Evolutionary conservation across 2,113 vertebrate genomes (phyloP).

Genomic region (Collichthys lucidus): DNA sequence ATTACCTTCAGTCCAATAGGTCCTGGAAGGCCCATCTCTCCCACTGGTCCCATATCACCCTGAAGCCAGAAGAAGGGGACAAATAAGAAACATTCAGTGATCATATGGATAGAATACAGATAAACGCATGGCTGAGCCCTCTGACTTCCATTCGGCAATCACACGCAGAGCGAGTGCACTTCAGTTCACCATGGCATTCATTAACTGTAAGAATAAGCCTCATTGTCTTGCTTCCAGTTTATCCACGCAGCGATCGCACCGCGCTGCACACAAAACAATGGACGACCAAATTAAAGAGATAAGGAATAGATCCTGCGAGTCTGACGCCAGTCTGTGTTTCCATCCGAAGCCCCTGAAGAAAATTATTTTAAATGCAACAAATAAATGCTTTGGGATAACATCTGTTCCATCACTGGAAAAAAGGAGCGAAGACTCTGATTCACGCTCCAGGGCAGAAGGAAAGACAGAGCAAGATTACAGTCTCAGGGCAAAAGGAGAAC

Average conservation of each 20-base stretch:
- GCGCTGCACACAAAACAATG: conserved; percentile 16
- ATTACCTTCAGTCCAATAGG: conserved; percentile 95
- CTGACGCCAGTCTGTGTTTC: conserved; percentile 27
- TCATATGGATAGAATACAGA: conserved; percentile 18
- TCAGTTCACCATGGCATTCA: conserved; percentile 27
- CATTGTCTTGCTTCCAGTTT: conserved; percentile 42
- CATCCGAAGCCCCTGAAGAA: conserved; percentile 1
- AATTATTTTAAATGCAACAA: not conserved
- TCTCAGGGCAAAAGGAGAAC: not conserved
- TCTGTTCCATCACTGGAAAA: conserved; percentile 17
- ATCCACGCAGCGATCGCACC: conserved; percentile 11
- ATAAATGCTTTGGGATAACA: conserved; percentile 5
- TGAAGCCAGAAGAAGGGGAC: conserved; percentile 75
- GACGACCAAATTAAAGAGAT: not conserved
- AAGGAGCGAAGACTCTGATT: not conserved
- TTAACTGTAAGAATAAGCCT: conserved; percentile 28
- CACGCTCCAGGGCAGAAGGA: not conserved
- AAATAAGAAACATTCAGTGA: conserved; percentile 39
- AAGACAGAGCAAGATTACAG: not conserved
- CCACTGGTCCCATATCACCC: conserved; percentile 94
- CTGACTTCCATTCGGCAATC: conserved; percentile 12
- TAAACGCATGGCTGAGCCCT: conserved; percentile 14
- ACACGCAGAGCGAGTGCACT: not conserved
- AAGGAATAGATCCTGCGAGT: conserved; percentile 1
- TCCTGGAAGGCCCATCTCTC: conserved; percentile 92